Percentiles rank a stretch among this genome's conserved stretches.
Conservation (phyloP, 2,888 invertebrate genomes). For the Leucozona laternaria region DNA sequence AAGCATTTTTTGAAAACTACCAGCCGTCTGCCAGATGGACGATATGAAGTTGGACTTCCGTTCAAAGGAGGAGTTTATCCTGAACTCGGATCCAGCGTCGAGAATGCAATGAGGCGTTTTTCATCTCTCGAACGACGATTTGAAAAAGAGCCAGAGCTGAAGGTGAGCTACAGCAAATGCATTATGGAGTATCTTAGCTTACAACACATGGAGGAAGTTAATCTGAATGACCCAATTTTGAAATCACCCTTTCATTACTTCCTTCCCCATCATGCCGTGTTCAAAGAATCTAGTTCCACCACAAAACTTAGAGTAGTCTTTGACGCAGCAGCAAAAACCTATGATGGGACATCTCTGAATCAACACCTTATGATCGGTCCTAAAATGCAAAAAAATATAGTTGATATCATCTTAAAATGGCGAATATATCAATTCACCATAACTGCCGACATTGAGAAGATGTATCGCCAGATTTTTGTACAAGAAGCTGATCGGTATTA, state of each 20-base stretch:
- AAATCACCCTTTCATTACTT: constrained; percentile 1
- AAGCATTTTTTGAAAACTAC: no score
- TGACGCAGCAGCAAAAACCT: not conserved
- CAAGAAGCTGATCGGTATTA: constrained; percentile 20
- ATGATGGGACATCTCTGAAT: constrained; percentile 29
- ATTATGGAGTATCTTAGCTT: not conserved
- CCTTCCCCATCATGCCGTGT: constrained; percentile 24
- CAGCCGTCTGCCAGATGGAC: no score
- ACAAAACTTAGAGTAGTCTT: no score
- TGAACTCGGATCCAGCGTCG: not conserved
- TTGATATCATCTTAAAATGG: not conserved
- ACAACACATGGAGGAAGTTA: constrained; percentile 3
- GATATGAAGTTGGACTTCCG: no score
- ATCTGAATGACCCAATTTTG: not conserved
- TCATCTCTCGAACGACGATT: no score
- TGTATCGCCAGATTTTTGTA: constrained; percentile 50
- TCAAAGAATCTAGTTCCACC: not conserved
- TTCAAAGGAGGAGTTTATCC: no score
- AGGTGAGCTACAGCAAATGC: no score
- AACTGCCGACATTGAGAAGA: constrained; percentile 66
- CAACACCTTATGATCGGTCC: constrained; percentile 23
- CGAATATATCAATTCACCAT: constrained; percentile 55
- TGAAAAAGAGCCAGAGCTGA: no score
- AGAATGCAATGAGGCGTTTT: no score
- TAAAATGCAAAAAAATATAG: constrained; percentile 17